Conservation (phyloP, 30 jellyfish, hydroid and myxozoan species). For the Hydractinia echinata region DNA sequence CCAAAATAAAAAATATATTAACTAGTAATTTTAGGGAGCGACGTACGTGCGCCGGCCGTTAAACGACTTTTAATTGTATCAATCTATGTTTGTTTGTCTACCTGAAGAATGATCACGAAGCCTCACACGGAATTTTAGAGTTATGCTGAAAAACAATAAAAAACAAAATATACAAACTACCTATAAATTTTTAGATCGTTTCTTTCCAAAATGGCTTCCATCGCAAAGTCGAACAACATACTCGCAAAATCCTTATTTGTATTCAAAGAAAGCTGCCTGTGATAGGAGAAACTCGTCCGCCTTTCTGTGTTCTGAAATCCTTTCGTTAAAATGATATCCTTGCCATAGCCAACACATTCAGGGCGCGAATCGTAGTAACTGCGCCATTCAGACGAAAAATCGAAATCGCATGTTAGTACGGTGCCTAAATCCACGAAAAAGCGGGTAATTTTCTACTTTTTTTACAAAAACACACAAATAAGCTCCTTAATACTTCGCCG, state of each 20-base stretch:
- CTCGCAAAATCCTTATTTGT: slow-evolving; percentile 70
- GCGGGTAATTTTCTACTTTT: background rate
- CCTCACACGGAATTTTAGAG: background rate
- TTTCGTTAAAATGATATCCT: slow-evolving; percentile 48
- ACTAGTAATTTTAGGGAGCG: too few species aligned
- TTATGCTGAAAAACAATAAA: background rate
- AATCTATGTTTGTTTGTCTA: too few species aligned
- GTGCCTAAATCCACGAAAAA: slow-evolving; percentile 26
- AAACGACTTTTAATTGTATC: too few species aligned
- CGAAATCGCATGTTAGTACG: slow-evolving; percentile 56
- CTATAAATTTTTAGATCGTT: slow-evolving; percentile 25
- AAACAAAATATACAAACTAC: slow-evolving; percentile 23
- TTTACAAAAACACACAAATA: background rate
- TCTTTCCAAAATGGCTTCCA: slow-evolving; percentile 47
- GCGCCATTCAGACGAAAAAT: slow-evolving; percentile 71
- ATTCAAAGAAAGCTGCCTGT: slow-evolving; percentile 44
- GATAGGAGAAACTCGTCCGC: slow-evolving; percentile 26
- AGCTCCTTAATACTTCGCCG: background rate
- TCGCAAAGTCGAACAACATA: slow-evolving; percentile 55
- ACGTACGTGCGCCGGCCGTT: too few species aligned
- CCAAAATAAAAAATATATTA: too few species aligned
- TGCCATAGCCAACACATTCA: slow-evolving; percentile 60
- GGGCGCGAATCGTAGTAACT: slow-evolving; percentile 67
- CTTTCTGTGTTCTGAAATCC: slow-evolving; percentile 18
- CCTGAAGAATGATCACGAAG: too few species aligned